Evolutionary conservation across 1,140 invertebrate genomes (phyloP).

Genomic region (Hesperophylax magnus): DNA sequence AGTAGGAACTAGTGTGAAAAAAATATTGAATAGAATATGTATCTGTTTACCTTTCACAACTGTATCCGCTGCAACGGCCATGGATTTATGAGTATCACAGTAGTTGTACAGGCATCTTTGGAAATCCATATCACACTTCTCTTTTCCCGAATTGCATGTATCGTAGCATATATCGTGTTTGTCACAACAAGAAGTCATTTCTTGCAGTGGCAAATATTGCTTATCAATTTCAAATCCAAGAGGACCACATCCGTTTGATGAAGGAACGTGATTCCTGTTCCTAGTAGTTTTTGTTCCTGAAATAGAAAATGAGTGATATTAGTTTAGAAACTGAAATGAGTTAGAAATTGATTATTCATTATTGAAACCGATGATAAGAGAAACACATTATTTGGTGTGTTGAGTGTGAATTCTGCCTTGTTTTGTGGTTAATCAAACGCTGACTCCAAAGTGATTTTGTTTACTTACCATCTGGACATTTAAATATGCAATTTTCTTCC

Average conservation of each 20-base stretch:
- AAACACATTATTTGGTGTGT: too few relatives aligned
- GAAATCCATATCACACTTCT: constrained; percentile 89
- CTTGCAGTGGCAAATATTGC: constrained; percentile 80
- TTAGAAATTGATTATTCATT: too few relatives aligned
- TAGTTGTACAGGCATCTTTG: constrained; percentile 88
- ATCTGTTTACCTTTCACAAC: constrained; percentile 72
- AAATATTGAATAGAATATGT: too few relatives aligned
- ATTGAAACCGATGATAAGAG: background rate
- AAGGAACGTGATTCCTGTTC: constrained; percentile 81
- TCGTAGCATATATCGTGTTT: constrained; percentile 92
- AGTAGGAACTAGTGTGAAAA: too few relatives aligned
- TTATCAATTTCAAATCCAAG: constrained; percentile 80
- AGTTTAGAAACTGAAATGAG: too few relatives aligned
- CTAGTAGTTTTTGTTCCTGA: constrained; percentile 76
- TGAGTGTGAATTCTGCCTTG: too few relatives aligned
- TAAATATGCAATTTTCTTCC: constrained; percentile 85
- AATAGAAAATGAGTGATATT: constrained; percentile 59
- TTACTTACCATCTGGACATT: constrained; percentile 79
- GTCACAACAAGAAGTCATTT: constrained; percentile 90
- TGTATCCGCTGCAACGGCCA: constrained; percentile 71
- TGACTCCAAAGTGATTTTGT: constrained; percentile 2
- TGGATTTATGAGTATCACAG: constrained; percentile 79
- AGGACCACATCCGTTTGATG: constrained; percentile 87
- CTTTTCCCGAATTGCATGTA: constrained; percentile 88
- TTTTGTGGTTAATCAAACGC: background rate